Percentiles rank a stretch among this genome's conserved stretches.
phyloP scores from a whole-genome alignment of 2,888 invertebrate genomes.

The Eutolmus rufibarbis region DNA sequence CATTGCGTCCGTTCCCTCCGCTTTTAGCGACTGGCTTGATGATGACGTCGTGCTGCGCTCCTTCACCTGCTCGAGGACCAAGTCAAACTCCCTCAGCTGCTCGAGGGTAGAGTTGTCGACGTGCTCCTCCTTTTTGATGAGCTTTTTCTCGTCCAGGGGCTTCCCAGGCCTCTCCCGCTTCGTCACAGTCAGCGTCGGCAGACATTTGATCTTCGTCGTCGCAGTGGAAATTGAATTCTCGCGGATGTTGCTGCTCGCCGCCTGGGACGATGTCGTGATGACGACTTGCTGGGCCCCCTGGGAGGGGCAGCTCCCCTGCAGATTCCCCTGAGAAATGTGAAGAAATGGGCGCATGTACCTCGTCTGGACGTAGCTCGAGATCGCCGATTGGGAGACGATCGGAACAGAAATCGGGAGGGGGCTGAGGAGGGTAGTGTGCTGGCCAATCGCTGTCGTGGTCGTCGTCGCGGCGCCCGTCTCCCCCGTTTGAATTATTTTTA shows the following conservation, averaged over 20 bases:
- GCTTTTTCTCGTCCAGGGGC: background rate
- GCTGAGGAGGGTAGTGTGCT: background rate
- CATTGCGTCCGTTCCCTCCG: background rate
- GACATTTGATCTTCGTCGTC: background rate
- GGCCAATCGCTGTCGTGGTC: constrained; percentile 39
- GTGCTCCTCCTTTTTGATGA: constrained; percentile 52
- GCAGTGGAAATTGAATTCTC: background rate
- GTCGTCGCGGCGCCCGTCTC: constrained; percentile 47
- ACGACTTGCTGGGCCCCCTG: background rate
- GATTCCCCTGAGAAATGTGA: background rate
- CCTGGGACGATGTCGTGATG: background rate
- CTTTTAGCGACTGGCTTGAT: background rate
- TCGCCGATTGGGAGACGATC: background rate
- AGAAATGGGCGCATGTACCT: background rate
- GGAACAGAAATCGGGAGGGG: background rate
- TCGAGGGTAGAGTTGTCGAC: constrained; percentile 78
- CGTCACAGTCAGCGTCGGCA: constrained; percentile 51
- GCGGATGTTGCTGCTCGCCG: background rate
- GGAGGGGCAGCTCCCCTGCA: background rate
- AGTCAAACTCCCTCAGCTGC: constrained; percentile 80
- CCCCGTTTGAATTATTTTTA: constrained; percentile 43
- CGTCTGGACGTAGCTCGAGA: background rate
- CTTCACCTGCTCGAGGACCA: constrained; percentile 81
- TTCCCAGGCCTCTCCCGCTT: constrained; percentile 56
- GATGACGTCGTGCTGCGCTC: constrained; percentile 71